These are phyloP conservation scores for Cephus pulcher DNA, from an alignment of 2,888 invertebrate species.

Conservation along the genomic window DNA sequence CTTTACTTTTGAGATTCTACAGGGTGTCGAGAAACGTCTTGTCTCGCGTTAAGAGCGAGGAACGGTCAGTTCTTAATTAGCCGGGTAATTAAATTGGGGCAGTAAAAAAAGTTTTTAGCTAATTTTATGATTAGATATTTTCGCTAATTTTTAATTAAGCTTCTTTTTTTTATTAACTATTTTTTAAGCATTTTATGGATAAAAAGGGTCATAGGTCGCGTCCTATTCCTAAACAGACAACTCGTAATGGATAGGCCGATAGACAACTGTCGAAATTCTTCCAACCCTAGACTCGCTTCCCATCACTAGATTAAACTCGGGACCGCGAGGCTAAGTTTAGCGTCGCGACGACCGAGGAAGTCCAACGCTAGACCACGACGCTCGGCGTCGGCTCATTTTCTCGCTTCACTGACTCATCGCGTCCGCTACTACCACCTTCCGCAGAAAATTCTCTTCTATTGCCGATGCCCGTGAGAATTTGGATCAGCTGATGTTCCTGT, in stretches of 20 bases:
- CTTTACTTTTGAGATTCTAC: neutral
- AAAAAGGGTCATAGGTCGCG: neutral
- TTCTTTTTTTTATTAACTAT: neutral
- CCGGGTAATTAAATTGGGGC: neutral
- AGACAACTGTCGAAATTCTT: neutral
- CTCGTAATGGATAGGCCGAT: neutral
- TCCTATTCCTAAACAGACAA: neutral
- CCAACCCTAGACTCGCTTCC: neutral
- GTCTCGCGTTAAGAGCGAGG: neutral
- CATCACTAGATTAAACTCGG: constrained; percentile 1
- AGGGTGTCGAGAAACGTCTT: neutral
- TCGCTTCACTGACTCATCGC: constrained; percentile 37
- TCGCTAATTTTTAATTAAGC: neutral
- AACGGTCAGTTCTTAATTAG: neutral
- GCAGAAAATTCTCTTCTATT: constrained; percentile 22
- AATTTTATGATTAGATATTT: neutral
- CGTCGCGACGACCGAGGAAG: constrained; percentile 26
- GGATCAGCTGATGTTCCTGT: too few species aligned
- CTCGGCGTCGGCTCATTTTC: constrained; percentile 28
- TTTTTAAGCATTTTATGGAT: too few species aligned
- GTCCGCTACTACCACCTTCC: constrained; percentile 13
- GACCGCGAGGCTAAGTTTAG: constrained; percentile 32
- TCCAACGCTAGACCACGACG: constrained; percentile 28
- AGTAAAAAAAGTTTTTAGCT: neutral
- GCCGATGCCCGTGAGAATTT: neutral